A percentile compares a stretch with the other conserved stretches of the same genome.
These are phyloP conservation scores for Percina caprodes DNA, from an alignment of 2,113 vertebrate species.

Conservation along the genomic window DNA sequence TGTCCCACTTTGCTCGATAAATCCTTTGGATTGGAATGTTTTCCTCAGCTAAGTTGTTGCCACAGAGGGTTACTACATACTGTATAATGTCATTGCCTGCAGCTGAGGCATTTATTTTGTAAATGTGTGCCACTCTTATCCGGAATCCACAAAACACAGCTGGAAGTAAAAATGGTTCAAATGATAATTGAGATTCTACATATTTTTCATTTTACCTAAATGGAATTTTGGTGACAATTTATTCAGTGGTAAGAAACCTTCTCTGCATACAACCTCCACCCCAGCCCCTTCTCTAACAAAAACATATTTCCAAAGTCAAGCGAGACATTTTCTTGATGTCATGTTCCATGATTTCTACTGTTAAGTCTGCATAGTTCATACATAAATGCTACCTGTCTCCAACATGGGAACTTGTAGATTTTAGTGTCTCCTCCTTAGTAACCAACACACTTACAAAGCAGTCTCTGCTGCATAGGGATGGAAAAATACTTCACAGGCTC, in stretches of 20 bases:
- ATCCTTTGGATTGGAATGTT: background rate
- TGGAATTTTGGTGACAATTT: background rate
- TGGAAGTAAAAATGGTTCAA: background rate
- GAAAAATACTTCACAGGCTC: constrained; percentile 21
- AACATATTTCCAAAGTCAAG: background rate
- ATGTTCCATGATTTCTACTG: constrained; percentile 4
- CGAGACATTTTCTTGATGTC: background rate
- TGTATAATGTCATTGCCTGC: background rate
- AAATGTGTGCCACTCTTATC: background rate
- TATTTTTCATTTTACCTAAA: background rate
- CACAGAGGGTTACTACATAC: background rate
- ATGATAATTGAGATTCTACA: background rate
- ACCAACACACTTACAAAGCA: constrained; percentile 18
- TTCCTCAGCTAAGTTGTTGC: background rate
- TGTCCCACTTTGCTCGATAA: background rate
- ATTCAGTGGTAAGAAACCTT: background rate
- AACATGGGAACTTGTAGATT: background rate
- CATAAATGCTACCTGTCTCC: background rate
- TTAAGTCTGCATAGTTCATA: background rate
- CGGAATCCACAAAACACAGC: background rate
- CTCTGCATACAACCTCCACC: background rate
- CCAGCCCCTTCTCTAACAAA: background rate
- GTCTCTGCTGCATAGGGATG: constrained; percentile 28
- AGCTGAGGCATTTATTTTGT: background rate
- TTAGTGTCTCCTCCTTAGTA: constrained; percentile 14